phyloP scores from a whole-genome alignment of 2,113 vertebrate genomes.

The Myotis lucifugus region DNA sequence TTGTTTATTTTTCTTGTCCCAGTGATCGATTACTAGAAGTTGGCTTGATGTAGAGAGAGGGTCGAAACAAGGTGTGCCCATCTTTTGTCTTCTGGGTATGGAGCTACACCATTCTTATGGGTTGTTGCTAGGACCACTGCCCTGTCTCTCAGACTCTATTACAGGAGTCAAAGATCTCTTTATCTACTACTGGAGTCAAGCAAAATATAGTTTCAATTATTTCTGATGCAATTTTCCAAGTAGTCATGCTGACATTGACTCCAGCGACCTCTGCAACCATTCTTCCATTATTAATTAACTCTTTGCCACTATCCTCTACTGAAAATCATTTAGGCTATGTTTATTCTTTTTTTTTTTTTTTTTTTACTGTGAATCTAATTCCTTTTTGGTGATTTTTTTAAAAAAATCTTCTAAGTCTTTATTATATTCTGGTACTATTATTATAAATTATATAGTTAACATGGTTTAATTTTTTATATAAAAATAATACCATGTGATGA shows the following conservation, averaged over 20 bases:
- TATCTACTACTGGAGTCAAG: not conserved
- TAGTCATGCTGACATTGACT: not conserved
- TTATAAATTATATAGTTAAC: not conserved
- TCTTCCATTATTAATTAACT: conserved; percentile 2
- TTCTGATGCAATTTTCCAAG: not conserved
- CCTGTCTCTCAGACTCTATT: not conserved
- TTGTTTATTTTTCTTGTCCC: not conserved
- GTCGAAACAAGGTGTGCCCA: no score
- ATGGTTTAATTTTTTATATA: not conserved
- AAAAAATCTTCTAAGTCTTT: not conserved
- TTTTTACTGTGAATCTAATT: not conserved
- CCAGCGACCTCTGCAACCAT: not conserved
- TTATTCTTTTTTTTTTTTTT: not conserved
- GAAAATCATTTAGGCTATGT: not conserved
- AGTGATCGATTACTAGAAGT: not conserved
- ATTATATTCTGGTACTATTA: not conserved
- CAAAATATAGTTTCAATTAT: not conserved
- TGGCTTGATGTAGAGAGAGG: not conserved
- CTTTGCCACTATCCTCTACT: not conserved
- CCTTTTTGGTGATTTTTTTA: not conserved
- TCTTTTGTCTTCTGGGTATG: not conserved
- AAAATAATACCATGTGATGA: not conserved
- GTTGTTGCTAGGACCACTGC: not conserved
- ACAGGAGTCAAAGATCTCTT: not conserved
- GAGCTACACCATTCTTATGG: no score